Base-by-base conservation (phyloP, 2,888 invertebrate species). In the Itoplectis maculator region DNA sequence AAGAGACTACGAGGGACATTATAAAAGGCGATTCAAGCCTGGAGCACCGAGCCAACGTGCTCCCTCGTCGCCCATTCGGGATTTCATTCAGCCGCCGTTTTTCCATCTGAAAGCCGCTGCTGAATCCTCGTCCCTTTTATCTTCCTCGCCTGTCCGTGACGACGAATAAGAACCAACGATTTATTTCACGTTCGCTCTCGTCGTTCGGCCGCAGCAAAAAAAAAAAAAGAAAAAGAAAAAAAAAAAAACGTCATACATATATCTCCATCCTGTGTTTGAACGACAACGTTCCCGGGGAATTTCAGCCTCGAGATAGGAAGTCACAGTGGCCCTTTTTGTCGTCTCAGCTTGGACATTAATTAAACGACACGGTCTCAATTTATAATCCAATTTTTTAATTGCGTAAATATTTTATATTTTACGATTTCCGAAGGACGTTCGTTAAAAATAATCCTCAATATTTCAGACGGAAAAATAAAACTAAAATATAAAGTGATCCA, bases 71-170 rank as follows among this genome's bases (percentile, higher is more conserved):
- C 29, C 45, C 61, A 20, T 73, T 73, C 73, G 61, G n/a, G 37
- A 51, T 74, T 74, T 74, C 20, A 65, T 49, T 63, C 65, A 40
- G 29, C 40, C n/a, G 51, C 63, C 42, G 23, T 74, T 74, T 74
- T 65, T 51, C 49, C 73, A 51, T 63, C 40, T 63, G 63, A 63
- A 74, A 51, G 47, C 61, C 7, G 29, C 35, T 54, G 23, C 59
- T 11, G 1, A 37, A 11, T 51, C 13, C 5, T 0, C 7, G n/a
- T 18, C 15, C 45, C n/a, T 45, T n/a, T 8, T 45, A 29, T 66
- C 47, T 47, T 20, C 18, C n/a, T 49, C 37, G 18, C 45, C 20
- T n/a, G 9, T 20, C 45, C 66, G 49, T 59, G 76, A 37, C 59
- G 20, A 59, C 37, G 49, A 75, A 68, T 47, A 45, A 37, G n/a